These are phyloP conservation scores for Hylomyscus alleni DNA, from an alignment of 2,797 vertebrate species.

Conservation along the genomic window DNA sequence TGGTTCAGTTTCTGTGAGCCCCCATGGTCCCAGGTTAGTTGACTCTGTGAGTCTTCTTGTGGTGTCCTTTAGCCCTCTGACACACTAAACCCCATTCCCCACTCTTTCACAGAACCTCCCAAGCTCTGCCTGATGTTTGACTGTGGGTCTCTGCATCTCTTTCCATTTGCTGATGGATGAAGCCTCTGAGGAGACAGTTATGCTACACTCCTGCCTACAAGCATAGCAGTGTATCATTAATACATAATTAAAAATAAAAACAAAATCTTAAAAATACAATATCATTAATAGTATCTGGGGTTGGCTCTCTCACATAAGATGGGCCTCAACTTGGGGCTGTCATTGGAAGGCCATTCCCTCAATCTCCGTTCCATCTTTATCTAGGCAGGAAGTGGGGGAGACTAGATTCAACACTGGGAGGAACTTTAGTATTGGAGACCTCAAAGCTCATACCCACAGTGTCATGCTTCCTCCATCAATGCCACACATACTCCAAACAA, in stretches of 20 bases:
- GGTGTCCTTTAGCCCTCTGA: not conserved
- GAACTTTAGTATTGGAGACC: not conserved
- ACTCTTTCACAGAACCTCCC: not conserved
- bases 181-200: not conserved
- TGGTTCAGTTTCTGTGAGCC: not conserved
- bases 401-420: not conserved
- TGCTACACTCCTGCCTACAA: not conserved
- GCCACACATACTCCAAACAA: not conserved
- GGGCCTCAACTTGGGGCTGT: not conserved
- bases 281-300: not conserved
- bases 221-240: not conserved
- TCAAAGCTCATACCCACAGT: not conserved
- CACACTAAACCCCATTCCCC: not conserved
- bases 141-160: not conserved
- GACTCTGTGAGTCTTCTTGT: not conserved
- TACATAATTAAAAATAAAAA: not conserved
- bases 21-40: not conserved
- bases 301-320: not conserved
- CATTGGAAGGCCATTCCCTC: not conserved
- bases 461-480: not conserved
- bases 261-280: too few relatives aligned
- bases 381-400: not conserved
- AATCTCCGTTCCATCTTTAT: not conserved
- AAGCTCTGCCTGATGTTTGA: not conserved
- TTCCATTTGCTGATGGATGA: not conserved